These are phyloP conservation scores for Phylloscopus collybita DNA, from an alignment of 2,797 vertebrate species.

Conservation along the genomic window DNA sequence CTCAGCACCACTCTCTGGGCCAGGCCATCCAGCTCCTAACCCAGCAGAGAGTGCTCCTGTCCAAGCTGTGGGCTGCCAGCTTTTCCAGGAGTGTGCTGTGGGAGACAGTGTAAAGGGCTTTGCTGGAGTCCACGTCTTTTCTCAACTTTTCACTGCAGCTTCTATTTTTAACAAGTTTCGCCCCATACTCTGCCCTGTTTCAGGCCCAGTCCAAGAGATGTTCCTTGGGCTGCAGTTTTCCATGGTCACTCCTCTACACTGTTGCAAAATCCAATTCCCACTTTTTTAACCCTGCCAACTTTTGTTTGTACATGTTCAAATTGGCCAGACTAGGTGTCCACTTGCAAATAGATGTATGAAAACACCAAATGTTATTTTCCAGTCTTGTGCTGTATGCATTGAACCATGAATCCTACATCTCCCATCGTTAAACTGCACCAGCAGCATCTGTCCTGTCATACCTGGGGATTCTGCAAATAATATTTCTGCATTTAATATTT, in stretches of 20 bases:
- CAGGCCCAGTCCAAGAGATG: background rate
- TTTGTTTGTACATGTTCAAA: background rate
- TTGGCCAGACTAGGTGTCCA: background rate
- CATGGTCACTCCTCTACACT: background rate
- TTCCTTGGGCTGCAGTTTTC: background rate
- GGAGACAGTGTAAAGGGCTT: background rate
- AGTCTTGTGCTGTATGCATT: accelerated
- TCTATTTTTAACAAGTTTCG: background rate
- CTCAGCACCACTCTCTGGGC: background rate
- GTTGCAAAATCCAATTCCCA: background rate
- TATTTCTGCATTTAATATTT: background rate
- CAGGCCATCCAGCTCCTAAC: background rate
- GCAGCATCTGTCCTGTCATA: background rate
- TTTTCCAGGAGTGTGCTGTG: background rate
- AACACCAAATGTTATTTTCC: background rate
- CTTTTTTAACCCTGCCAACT: background rate
- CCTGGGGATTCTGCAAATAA: background rate
- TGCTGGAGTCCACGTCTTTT: background rate
- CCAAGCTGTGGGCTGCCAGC: background rate
- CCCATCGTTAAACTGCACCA: accelerated
- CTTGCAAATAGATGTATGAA: background rate
- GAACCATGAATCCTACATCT: accelerated
- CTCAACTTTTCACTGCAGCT: background rate
- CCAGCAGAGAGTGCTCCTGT: accelerated
- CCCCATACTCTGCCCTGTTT: background rate